phyloP scores from a whole-genome alignment of 2,113 vertebrate species.

The Thamnaconus septentrionalis region DNA sequence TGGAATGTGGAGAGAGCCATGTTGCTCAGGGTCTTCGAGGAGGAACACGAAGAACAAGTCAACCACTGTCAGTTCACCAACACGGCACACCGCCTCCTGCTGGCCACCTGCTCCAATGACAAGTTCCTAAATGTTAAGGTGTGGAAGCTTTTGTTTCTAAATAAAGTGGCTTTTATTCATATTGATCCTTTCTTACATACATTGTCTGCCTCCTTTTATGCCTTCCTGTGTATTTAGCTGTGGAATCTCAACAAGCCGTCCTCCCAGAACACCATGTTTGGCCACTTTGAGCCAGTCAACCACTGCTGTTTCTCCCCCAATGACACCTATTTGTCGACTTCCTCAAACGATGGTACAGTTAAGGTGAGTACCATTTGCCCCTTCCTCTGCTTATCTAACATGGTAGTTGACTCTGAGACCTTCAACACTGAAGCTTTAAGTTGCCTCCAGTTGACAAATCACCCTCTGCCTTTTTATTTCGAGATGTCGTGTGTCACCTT shows the following conservation, averaged over 20 bases:
- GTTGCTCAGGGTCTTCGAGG: slow-evolving; percentile 76
- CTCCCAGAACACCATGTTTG: slow-evolving; percentile 93
- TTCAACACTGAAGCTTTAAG: too few relatives aligned
- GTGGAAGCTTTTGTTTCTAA: not conserved
- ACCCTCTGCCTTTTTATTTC: too few relatives aligned
- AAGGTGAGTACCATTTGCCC: slow-evolving; percentile 77
- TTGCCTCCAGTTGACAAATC: too few relatives aligned
- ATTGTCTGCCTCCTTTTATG: not conserved
- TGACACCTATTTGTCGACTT: slow-evolving; percentile 86
- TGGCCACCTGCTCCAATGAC: slow-evolving; percentile 91
- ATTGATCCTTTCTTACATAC: not conserved
- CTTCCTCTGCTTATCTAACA: not conserved
- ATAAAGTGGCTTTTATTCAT: not conserved
- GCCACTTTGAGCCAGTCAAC: slow-evolving; percentile 83
- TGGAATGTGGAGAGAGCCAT: slow-evolving; percentile 85
- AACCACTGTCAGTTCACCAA: slow-evolving; percentile 93
- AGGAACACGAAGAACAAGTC: slow-evolving; percentile 90
- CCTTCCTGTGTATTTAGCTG: slow-evolving; percentile 69
- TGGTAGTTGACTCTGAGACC: not conserved
- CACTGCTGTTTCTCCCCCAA: slow-evolving; percentile 96
- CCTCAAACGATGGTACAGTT: slow-evolving; percentile 90
- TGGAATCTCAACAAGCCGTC: slow-evolving; percentile 85
- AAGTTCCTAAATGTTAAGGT: slow-evolving; percentile 78
- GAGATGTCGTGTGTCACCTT: too few relatives aligned
- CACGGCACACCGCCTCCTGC: slow-evolving; percentile 72